phyloP scores from a whole-genome alignment of 1,140 invertebrate species.

The Ceratitis capitata region DNA sequence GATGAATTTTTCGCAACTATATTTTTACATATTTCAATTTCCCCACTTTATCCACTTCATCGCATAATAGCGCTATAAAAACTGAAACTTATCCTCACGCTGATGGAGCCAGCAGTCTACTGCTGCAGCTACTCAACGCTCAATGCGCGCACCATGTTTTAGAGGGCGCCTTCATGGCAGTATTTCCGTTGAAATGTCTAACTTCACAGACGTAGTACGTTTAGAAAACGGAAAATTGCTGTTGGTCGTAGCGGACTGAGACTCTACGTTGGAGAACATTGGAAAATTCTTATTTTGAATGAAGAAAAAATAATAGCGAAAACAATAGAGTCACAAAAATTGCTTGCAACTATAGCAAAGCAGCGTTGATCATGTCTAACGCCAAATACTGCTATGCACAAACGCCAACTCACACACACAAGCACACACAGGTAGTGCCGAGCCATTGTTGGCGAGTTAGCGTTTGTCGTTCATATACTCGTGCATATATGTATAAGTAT shows the following conservation, averaged over 20 bases:
- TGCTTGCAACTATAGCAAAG: neutral
- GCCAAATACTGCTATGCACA: neutral
- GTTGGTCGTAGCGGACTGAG: neutral
- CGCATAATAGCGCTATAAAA: neutral
- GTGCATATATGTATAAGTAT: too few relatives aligned
- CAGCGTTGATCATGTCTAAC: slow-evolving; percentile 9
- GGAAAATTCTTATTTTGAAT: neutral
- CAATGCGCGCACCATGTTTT: neutral
- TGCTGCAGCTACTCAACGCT: neutral
- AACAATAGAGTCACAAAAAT: neutral
- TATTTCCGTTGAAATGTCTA: neutral
- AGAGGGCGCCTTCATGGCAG: neutral
- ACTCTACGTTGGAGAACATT: neutral
- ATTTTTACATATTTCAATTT: neutral
- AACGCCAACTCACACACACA: too few relatives aligned
- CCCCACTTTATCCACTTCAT: neutral
- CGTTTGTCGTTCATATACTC: too few relatives aligned
- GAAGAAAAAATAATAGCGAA: neutral
- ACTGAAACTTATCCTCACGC: neutral
- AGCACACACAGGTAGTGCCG: too few relatives aligned
- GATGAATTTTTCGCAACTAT: too few relatives aligned
- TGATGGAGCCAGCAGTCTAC: too few relatives aligned
- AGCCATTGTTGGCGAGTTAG: neutral
- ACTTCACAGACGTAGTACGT: neutral
- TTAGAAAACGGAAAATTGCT: neutral